These are phyloP conservation scores for Lithodes maja DNA, from an alignment of 2,888 invertebrate species.

Conservation along the genomic window DNA sequence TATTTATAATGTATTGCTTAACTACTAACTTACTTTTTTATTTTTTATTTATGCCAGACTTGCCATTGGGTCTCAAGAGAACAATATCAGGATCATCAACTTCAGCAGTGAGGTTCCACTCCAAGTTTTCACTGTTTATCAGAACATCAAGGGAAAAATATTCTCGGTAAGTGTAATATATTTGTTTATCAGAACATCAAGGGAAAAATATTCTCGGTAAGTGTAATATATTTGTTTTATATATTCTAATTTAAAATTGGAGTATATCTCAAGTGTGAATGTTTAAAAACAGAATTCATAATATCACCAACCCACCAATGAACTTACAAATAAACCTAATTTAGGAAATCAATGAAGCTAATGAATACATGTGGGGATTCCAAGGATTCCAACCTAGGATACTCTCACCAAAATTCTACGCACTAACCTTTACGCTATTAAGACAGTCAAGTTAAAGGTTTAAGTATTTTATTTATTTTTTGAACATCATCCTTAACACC, in stretches of 20 bases:
- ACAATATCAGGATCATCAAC: constrained; percentile 56
- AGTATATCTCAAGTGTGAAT: too few species aligned
- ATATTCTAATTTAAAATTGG: too few species aligned
- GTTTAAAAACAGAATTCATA: too few species aligned
- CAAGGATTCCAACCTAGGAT: too few species aligned
- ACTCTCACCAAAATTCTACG: too few species aligned
- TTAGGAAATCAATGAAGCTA: too few species aligned
- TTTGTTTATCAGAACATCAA: constrained; percentile 54
- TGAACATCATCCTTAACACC: neutral
- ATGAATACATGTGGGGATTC: too few species aligned
- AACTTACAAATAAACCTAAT: too few species aligned
- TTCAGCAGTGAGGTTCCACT: constrained; percentile 47
- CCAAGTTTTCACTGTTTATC: constrained; percentile 26
- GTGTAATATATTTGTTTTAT: neutral
- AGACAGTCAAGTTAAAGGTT: too few species aligned
- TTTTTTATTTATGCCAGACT: constrained; percentile 46
- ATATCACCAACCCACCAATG: too few species aligned
- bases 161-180: constrained; percentile 52
- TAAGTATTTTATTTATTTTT: neutral
- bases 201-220: constrained; percentile 66
- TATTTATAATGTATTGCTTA: neutral
- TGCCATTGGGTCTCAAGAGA: constrained; percentile 64
- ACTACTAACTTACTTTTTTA: neutral
- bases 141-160: constrained; percentile 67
- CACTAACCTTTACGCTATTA: too few species aligned